Evolutionary conservation across 2,888 invertebrate genomes (phyloP), one percentile per base, ranked within the genome.

Genomic region (Brachylomia viminalis): DNA sequence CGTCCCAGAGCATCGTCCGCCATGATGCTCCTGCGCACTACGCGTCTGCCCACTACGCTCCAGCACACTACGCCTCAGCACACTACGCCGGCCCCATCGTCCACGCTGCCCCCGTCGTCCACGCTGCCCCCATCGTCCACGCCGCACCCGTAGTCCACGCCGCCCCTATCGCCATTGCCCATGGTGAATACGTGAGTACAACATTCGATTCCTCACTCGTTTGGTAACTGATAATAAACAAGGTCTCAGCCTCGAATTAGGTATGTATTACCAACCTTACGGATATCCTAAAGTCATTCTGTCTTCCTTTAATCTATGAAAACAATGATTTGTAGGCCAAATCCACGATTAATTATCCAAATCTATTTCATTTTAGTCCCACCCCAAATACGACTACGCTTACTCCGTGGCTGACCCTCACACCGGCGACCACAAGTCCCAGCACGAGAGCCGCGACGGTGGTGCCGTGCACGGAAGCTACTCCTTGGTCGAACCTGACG

Each of bases 381-480:
- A 97, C 92, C 97, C 97, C 78, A 97, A 97, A 93, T 97, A 97
- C 94, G 96, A 97, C 90, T 97, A 97, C 93, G 95, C 97, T 30
- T 97, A 97, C 93, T 97, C 97, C 84, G 97, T 97, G 77, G 96
- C 97, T 79, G 97, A 97, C 91, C 97, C 96, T 15, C 97, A 97
- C 92, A 97, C 97, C 87, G 97, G 97, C 56, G 97, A 97, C 94
- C 97, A 97, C 94, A 97, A 97, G 95, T 94, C 96, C 90, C 97
- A 97, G 91, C 95, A 96, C 86, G 97, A 97, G 94, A 95, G 96
- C 93, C 96, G 97, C 88, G 97, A 97, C 91, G 97, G 97, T 80
- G 97, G 97, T 87, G 97, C 97, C 85, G 97, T 97, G 65, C 97
- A 97, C 90, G 98, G 97, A 80, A 97, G 97, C 93, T 98, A 98